Evolutionary conservation across 1,140 invertebrate species (phyloP).

Genomic region (Drosophila punjabiensis): DNA sequence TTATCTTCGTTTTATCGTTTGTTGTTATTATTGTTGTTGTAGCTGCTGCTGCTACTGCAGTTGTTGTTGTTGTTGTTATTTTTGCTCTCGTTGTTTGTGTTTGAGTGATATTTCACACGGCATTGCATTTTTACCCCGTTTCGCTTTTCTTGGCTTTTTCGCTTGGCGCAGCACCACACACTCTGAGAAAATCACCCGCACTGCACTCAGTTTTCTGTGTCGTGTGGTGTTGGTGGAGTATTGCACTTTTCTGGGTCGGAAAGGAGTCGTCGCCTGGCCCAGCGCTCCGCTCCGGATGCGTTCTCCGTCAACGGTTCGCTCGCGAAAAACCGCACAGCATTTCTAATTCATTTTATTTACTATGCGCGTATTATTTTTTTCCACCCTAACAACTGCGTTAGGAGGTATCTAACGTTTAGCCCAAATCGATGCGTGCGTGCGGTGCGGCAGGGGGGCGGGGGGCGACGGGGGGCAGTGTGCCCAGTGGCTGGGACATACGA

Average conservation of each 20-base stretch:
- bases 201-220: conserved; percentile 19
- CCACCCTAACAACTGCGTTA: conserved; percentile 84
- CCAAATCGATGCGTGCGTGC: conserved; percentile 84
- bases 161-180: conserved; percentile 14
- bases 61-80: conserved; percentile 18
- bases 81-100: neutral
- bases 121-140: conserved; percentile 59
- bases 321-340: conserved; percentile 58
- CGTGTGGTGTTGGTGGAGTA: conserved; percentile 22
- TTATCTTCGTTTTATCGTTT: conserved; percentile 29
- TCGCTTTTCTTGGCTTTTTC: conserved; percentile 20
- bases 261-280: conserved; percentile 11
- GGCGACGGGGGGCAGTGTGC: conserved; percentile 37
- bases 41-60: neutral
- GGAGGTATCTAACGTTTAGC: conserved; percentile 84
- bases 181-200: conserved; percentile 24
- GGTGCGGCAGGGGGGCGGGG: conserved; percentile 27
- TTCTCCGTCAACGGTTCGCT: conserved; percentile 16
- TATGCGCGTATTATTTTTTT: conserved; percentile 68
- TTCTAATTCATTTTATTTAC: conserved; percentile 31
- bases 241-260: conserved; percentile 34
- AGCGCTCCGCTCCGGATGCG: conserved; percentile 13
- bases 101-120: conserved; percentile 38
- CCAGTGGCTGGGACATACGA: neutral
- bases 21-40: conserved; percentile 14